Percentiles rank a stretch among this genome's conserved stretches.
Conservation (phyloP, 2,113 vertebrate species). For the Lucifuga dentata region DNA sequence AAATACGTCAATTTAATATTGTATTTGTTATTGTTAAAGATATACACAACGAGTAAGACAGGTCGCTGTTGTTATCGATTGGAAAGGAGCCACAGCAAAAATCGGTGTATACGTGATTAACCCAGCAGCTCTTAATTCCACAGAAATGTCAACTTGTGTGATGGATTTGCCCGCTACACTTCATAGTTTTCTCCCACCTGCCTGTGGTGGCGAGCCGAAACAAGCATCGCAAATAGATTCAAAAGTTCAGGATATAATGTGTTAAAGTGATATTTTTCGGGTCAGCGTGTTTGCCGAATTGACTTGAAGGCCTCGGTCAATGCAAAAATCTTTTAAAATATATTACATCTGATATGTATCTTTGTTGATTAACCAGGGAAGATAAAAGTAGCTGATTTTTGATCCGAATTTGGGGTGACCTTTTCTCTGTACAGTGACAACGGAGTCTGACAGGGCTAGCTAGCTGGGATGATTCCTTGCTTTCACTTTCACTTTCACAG, state of each 20-base stretch:
- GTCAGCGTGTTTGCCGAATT: neutral
- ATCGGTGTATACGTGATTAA: neutral
- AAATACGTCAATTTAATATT: neutral
- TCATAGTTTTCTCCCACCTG: neutral
- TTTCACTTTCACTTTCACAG: neutral
- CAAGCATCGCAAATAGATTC: neutral
- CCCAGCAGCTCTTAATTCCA: neutral
- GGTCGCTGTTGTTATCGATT: neutral
- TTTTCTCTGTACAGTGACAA: neutral
- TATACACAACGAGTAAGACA: no score
- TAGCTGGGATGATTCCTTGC: no score
- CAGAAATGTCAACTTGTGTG: neutral
- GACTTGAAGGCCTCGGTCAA: neutral
- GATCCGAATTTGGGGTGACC: slow-evolving; percentile 24
- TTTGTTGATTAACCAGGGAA: neutral
- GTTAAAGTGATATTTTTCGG: neutral
- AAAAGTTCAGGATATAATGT: neutral
- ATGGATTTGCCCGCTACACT: neutral
- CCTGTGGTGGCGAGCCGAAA: neutral
- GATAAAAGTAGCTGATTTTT: slow-evolving; percentile 5
- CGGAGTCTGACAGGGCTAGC: neutral
- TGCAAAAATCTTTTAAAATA: neutral
- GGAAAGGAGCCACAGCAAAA: neutral
- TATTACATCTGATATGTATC: neutral
- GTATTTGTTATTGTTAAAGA: neutral